These are phyloP conservation scores for Julus scandinavius DNA, from an alignment of 2,888 invertebrate genomes.

Conservation along the genomic window DNA sequence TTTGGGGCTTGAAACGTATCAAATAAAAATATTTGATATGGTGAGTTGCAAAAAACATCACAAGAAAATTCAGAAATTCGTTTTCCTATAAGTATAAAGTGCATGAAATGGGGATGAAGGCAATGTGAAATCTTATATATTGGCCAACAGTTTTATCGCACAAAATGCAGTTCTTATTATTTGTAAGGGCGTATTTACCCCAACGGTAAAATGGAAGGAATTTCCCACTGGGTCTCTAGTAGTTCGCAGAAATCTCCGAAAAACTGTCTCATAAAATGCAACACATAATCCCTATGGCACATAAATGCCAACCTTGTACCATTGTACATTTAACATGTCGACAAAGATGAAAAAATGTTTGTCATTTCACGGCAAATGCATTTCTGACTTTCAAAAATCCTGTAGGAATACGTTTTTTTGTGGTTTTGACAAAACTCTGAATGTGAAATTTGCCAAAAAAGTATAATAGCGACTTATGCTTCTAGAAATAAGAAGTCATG, in stretches of 20 bases:
- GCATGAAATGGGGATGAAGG: not conserved
- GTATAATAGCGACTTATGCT: not conserved
- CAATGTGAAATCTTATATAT: not conserved
- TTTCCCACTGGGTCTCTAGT: not conserved
- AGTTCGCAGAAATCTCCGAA: not conserved
- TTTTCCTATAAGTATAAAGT: not conserved
- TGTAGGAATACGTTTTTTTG: not conserved
- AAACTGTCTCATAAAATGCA: not conserved
- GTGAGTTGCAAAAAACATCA: not conserved
- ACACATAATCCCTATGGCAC: not conserved
- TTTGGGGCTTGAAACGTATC: not conserved
- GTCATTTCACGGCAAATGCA: not conserved
- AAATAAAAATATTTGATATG: not conserved
- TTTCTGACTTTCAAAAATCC: not conserved
- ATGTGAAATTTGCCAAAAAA: not conserved
- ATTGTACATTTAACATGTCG: not conserved
- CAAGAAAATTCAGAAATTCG: not conserved
- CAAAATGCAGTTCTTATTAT: not conserved
- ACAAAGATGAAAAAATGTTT: not conserved
- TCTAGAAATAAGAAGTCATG: not conserved
- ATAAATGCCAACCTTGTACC: conserved; percentile 2
- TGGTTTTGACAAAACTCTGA: not conserved
- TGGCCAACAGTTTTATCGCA: not conserved
- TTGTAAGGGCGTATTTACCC: not conserved
- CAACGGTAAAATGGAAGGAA: not conserved